These are phyloP conservation scores for Drosophila serrata DNA, from an alignment of 1,140 invertebrate genomes.

Conservation along the genomic window DNA sequence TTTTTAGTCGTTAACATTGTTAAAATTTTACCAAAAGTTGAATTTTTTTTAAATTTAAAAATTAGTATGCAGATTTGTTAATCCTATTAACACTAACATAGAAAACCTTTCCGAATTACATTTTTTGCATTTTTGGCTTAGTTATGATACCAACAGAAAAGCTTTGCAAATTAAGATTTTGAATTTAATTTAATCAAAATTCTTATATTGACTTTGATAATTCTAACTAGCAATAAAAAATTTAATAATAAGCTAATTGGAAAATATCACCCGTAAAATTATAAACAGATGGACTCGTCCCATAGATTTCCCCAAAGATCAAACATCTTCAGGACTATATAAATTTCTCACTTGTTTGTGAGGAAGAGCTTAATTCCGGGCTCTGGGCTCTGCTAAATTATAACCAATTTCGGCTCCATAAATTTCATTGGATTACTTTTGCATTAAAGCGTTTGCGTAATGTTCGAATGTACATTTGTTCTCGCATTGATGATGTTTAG, in stretches of 20 bases:
- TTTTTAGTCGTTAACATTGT: no score
- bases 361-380: conserved; percentile 20
- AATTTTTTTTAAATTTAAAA: no score
- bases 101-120: no score
- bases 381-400: conserved; percentile 25
- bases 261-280: neutral
- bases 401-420: conserved; percentile 39
- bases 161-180: no score
- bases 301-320: neutral
- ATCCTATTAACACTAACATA: no score
- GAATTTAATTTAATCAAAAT: neutral
- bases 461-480: conserved; percentile 43
- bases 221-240: neutral
- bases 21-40: no score
- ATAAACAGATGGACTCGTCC: neutral
- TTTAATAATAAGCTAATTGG: no score
- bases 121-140: no score
- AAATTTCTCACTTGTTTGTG: neutral
- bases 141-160: no score
- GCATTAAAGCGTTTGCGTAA: conserved; percentile 44
- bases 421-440: conserved; percentile 45
- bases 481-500: conserved; percentile 70
- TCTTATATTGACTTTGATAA: neutral
- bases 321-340: neutral
- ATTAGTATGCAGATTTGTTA: no score